Percentiles rank a stretch among this genome's conserved stretches.
phyloP scores from a whole-genome alignment of 2,113 vertebrate species.

The Trochalopteron elliotii region DNA sequence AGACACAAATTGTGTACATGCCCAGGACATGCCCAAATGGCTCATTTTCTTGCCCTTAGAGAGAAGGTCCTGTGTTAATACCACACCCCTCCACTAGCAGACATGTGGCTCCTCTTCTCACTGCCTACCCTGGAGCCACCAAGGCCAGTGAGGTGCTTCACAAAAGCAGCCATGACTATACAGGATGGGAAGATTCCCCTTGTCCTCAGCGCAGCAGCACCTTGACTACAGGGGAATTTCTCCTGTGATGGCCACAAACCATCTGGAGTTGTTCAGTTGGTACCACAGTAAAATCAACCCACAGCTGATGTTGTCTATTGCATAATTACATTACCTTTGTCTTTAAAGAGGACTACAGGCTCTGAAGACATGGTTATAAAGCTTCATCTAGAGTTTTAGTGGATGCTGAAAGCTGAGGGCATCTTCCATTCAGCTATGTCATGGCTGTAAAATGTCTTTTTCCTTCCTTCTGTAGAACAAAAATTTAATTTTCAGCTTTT shows the following conservation, averaged over 20 bases:
- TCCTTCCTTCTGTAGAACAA: background rate
- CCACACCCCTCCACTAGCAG: background rate
- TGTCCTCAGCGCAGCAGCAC: background rate
- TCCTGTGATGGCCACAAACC: background rate
- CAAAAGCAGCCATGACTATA: background rate
- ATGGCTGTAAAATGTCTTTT: background rate
- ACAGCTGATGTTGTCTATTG: background rate
- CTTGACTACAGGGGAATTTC: background rate
- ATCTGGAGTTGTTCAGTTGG: background rate
- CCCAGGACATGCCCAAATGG: background rate
- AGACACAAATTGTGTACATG: background rate
- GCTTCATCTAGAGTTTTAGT: background rate
- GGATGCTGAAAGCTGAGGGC: background rate
- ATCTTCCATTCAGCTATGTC: background rate
- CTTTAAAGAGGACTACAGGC: background rate
- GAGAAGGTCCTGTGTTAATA: background rate
- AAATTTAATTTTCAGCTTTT: background rate
- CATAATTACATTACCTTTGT: background rate
- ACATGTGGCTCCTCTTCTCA: accelerated
- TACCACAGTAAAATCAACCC: background rate
- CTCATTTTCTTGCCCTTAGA: accelerated
- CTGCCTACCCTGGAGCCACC: background rate
- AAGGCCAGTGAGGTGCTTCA: too few relatives aligned
- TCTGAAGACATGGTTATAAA: background rate
- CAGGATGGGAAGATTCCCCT: background rate